Evolutionary conservation across 2,797 vertebrate genomes (phyloP).

Genomic region (Bucorvus abyssinicus): DNA sequence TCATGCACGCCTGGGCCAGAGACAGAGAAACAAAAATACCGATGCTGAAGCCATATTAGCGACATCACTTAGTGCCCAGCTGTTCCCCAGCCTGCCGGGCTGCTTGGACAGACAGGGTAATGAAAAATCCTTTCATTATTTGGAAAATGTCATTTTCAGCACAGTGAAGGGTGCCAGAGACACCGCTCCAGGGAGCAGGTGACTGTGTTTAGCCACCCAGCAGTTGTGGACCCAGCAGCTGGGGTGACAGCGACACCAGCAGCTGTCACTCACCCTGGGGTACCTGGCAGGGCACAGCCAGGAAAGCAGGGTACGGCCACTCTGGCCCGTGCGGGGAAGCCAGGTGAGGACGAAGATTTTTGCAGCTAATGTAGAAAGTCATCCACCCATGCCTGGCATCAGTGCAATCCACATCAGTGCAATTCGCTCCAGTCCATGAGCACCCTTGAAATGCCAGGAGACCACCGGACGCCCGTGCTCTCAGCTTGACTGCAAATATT

Average conservation of each 20-base stretch:
- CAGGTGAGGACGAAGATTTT: background rate
- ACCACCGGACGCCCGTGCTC: background rate
- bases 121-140: background rate
- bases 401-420: background rate
- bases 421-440: background rate
- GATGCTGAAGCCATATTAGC: background rate
- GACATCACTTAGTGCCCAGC: background rate
- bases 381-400: background rate
- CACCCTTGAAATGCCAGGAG: background rate
- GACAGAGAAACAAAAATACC: background rate
- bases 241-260: accelerated
- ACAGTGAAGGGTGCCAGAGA: background rate
- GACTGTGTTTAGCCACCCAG: background rate
- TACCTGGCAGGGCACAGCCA: background rate
- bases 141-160: background rate
- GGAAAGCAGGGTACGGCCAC: background rate
- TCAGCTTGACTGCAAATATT: accelerated
- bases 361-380: background rate
- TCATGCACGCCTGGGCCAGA: background rate
- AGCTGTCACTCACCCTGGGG: accelerated
- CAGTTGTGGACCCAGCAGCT: background rate
- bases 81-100: background rate
- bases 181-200: background rate
- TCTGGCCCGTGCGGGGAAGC: background rate
- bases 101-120: background rate